Conservation (phyloP, 2,888 invertebrate genomes). For the Stomorhina lunata region DNA sequence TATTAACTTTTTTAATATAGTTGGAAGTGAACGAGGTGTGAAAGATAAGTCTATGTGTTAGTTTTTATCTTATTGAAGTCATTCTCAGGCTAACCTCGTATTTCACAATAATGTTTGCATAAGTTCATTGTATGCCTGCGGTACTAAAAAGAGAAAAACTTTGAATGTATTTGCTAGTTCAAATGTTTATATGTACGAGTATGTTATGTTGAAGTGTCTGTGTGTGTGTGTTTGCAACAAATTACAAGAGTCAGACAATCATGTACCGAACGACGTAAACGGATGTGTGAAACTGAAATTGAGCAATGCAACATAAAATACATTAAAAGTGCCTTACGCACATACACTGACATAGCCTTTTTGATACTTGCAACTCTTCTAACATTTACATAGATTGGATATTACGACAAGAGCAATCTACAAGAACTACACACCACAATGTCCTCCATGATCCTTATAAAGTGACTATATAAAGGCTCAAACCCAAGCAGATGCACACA, state of each 20-base stretch:
- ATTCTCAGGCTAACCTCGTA: not conserved
- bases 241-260: constrained; percentile 48
- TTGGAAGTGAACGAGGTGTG: not conserved
- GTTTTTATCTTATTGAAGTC: not conserved
- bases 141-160: not conserved
- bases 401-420: constrained; percentile 2
- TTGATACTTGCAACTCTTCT: not conserved
- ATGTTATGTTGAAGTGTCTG: not conserved
- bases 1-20: constrained; percentile 48
- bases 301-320: constrained; percentile 72
- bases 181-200: not conserved
- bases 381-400: constrained; percentile 46
- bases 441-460: constrained; percentile 44
- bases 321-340: constrained; percentile 56
- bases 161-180: constrained; percentile 18
- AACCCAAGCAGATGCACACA: not conserved
- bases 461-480: not conserved
- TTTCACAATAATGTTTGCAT: not conserved
- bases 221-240: not conserved
- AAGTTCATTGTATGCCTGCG: not conserved
- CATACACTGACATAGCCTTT: not conserved
- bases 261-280: constrained; percentile 52
- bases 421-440: constrained; percentile 32
- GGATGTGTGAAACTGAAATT: constrained; percentile 79
- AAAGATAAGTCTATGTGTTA: not conserved